Base-by-base conservation (phyloP, 1,140 invertebrate genomes). In the Drosophila tani region DNA sequence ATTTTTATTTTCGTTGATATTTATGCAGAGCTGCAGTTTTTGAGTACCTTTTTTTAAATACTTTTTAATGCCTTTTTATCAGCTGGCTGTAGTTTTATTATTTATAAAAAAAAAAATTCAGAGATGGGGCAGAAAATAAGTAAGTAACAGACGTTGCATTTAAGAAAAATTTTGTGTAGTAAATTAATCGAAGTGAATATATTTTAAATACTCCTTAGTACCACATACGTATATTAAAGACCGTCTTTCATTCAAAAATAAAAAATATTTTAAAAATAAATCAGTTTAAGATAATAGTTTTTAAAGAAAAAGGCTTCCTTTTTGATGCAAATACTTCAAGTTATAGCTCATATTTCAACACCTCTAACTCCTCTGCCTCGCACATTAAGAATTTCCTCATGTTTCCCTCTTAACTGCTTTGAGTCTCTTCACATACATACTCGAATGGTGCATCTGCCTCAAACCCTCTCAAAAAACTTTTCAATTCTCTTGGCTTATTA, bases 11-110 rank as follows among this genome's bases (percentile, higher is more conserved):
- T 53, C 74, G 56, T 53, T 57, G 68, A 75, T 75, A 79, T 70
- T 67, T 69, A 40, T 63, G 79, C 78, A 79, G 66, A 71, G 69
- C 68, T 58, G 69, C 82, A 80, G 60, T 79, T 83, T 83, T 79
- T 76, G 53, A 67, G 75, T 69, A 29, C 40, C 40, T 17, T 60
- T 47, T 11, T 19, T 32, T 27, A 24, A 24, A 24, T 24, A 24
- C 21, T 24, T 24, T 24, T 32, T 35, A 11, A 3, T 35, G 3
- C 32, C 8, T 35, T 35, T 45, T 38, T 75, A 60, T 35, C 45
- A 66, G 43, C 19, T 76, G 29, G 1, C 29, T 32, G 7, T 32
- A 32, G 29, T 32, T 7, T 32, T 29, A n/a, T n/a, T n/a, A n/a
- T n/a, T n/a, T n/a, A n/a, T 29, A 29, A 29, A 7, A 29, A 29